phyloP scores from a whole-genome alignment of 2,113 vertebrate genomes.

The Indicator indicator region DNA sequence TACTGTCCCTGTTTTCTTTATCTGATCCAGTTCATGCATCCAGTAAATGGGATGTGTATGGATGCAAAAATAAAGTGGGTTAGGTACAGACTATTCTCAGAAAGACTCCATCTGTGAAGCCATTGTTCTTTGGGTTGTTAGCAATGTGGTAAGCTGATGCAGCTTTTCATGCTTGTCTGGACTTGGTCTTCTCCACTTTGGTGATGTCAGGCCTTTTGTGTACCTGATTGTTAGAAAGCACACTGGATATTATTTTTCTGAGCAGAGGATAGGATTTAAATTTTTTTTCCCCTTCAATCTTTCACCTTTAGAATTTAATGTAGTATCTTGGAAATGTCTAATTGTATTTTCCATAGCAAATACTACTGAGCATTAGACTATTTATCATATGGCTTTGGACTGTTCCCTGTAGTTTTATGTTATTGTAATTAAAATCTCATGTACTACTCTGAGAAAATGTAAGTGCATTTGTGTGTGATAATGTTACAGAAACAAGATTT shows the following conservation, averaged over 20 bases:
- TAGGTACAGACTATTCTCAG: not conserved
- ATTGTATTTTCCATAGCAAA: not conserved
- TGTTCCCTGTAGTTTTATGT: not conserved
- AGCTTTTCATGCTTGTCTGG: not conserved
- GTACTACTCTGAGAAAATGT: not conserved
- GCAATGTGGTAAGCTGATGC: not conserved
- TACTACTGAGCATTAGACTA: not conserved
- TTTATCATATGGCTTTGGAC: not conserved
- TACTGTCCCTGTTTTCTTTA: not conserved
- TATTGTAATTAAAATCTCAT: not conserved
- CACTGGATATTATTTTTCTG: not conserved
- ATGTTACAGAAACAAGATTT: not conserved
- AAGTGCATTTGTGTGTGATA: not conserved
- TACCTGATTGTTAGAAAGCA: not conserved
- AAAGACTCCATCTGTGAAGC: not conserved
- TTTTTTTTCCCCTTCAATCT: not conserved
- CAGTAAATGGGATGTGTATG: not conserved
- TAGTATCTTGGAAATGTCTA: not conserved
- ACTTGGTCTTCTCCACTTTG: not conserved
- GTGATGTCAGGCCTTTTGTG: not conserved
- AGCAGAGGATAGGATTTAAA: not conserved
- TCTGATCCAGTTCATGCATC: not conserved
- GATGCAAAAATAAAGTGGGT: not conserved
- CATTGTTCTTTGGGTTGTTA: not conserved
- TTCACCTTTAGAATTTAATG: not conserved